Evolutionary conservation across 1,140 invertebrate genomes (phyloP).

Genomic region (Leptopilina clavipes): DNA sequence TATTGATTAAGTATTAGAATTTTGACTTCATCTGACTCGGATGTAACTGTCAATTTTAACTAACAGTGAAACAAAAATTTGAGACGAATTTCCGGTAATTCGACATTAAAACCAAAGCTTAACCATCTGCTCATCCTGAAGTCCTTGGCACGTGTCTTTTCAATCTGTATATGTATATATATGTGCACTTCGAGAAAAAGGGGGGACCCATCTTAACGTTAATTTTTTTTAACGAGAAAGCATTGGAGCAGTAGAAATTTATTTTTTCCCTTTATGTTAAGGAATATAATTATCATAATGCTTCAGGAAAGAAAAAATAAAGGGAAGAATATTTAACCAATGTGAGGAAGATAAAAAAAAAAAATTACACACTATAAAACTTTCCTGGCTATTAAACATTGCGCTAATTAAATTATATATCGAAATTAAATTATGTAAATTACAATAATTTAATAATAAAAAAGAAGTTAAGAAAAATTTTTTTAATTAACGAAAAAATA

Average conservation of each 20-base stretch:
- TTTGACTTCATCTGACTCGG: not conserved
- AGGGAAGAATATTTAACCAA: too few species aligned
- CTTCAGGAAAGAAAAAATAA: not conserved
- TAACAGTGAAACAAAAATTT: not conserved
- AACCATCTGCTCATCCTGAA: conserved; percentile 19
- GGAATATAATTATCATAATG: not conserved
- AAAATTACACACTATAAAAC: too few species aligned
- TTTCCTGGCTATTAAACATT: too few species aligned
- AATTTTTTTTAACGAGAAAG: conserved; percentile 20
- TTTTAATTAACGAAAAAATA: too few species aligned
- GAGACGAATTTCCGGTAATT: conserved; percentile 23
- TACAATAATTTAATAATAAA: not conserved
- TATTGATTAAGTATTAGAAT: not conserved
- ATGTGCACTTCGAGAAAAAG: not conserved
- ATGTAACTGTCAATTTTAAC: conserved; percentile 12
- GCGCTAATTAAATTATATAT: too few species aligned
- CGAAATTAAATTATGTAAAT: not conserved
- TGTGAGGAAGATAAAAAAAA: too few species aligned
- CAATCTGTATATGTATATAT: too few species aligned
- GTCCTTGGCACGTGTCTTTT: conserved; percentile 21
- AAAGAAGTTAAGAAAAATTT: not conserved
- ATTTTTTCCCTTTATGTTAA: not conserved
- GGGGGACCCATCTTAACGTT: not conserved
- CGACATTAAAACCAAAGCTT: conserved; percentile 11
- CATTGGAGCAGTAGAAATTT: conserved; percentile 18